These are phyloP conservation scores for Callorhinus ursinus DNA, from an alignment of 2,113 vertebrate species.

Conservation along the genomic window DNA sequence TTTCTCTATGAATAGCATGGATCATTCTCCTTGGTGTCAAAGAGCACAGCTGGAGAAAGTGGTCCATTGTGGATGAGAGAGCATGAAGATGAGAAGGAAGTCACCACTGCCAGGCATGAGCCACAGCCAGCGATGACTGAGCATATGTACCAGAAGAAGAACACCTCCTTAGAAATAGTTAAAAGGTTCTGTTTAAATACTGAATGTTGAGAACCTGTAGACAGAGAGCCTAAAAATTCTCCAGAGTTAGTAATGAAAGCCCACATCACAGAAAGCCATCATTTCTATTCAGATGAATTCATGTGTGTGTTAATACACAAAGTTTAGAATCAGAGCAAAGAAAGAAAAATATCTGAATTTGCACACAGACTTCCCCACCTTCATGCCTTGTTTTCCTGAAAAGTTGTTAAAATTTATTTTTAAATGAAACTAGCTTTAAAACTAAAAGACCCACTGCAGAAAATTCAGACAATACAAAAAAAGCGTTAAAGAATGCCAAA, in stretches of 20 bases:
- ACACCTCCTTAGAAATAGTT: neutral
- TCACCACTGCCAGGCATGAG: fast-evolving
- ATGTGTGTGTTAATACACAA: neutral
- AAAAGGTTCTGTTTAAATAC: neutral
- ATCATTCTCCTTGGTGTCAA: neutral
- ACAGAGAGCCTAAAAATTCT: neutral
- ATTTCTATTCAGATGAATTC: neutral
- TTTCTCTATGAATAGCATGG: neutral
- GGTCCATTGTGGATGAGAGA: neutral
- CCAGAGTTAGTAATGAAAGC: neutral
- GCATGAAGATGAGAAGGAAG: neutral
- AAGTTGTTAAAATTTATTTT: neutral
- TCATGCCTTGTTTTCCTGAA: neutral
- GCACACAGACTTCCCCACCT: neutral
- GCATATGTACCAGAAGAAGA: neutral
- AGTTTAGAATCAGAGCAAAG: neutral
- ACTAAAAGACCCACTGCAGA: neutral
- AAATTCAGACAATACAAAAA: neutral
- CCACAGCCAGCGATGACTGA: neutral
- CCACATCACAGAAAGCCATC: neutral
- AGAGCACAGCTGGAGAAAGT: neutral
- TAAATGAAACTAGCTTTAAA: neutral
- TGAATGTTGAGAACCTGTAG: neutral
- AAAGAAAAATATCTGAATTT: neutral
- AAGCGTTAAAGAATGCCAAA: neutral